phyloP scores from a whole-genome alignment of 2,797 vertebrate genomes.

The Eurystomus glaucurus region DNA sequence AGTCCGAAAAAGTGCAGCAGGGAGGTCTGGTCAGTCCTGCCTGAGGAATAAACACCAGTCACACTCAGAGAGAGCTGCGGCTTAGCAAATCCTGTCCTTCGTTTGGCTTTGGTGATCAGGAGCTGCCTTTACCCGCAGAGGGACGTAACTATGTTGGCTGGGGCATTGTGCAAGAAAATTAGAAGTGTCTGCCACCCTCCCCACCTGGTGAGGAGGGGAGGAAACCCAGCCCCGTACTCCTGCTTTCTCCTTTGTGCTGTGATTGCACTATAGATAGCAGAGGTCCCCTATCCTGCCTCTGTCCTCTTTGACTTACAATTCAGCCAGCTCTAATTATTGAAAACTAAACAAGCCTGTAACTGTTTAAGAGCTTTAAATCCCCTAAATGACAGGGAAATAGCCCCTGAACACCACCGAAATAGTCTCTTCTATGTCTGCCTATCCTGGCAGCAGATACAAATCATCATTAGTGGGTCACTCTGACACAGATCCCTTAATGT shows the following conservation, averaged over 20 bases:
- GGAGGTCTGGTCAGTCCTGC: neutral
- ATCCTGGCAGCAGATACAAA: slow-evolving; percentile 62
- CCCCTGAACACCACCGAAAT: neutral
- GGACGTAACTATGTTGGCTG: neutral
- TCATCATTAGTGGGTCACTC: slow-evolving; percentile 65
- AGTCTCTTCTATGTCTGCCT: slow-evolving; percentile 46
- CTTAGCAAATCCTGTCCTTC: neutral
- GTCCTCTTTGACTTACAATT: slow-evolving; percentile 36
- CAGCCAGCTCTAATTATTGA: slow-evolving; percentile 64
- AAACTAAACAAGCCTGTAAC: slow-evolving; percentile 67
- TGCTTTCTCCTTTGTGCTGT: neutral
- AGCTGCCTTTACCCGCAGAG: neutral
- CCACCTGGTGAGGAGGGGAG: neutral
- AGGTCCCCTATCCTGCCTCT: neutral
- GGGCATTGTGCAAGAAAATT: neutral
- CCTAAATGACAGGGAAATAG: slow-evolving; percentile 64
- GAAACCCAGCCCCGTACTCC: neutral
- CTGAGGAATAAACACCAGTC: neutral
- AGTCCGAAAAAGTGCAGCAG: too few species aligned
- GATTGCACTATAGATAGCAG: neutral
- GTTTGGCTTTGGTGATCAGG: neutral
- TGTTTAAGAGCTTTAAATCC: slow-evolving; percentile 63
- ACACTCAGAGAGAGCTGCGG: neutral
- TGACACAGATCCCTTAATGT: slow-evolving; percentile 66
- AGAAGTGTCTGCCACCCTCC: neutral